Base-by-base conservation (phyloP, 2,113 vertebrate genomes). In the Equus quagga region DNA sequence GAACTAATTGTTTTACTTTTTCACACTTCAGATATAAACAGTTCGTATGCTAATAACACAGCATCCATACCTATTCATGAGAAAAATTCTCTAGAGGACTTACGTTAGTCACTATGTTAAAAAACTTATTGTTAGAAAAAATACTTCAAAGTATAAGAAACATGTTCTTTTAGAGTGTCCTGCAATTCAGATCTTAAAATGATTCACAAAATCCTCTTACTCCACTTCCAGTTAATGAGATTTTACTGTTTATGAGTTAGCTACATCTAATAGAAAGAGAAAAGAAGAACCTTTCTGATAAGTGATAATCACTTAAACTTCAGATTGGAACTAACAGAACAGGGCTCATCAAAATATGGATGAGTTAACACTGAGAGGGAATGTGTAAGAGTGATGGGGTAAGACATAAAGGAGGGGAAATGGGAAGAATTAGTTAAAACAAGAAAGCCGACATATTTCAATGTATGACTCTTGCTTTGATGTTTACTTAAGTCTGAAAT, bases 1-100 rank as follows among this genome's bases (percentile, higher is more conserved):
- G 87, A 81, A 73, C 36, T 67, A 76, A 76, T 94, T 65, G 13
- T 90, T 89, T 94, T 67, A 24, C 10, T 46, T 94, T 92, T 97
- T 82, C n/a, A 91, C 21, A 75, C n/a, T 89, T 89, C 10, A 24
- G 62, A 33, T 81, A 81, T 72, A 95, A 94, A 81, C 13, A 41
- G 6, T 54, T 54, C 13, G 51, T 70, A 67, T 89, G 70, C 56
- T 81, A 75, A 94, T 73, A 12, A 10, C n/a, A 81, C 62, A 79
- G 8, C 72, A 67, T 23, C 51, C 41, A 18, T 85, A 91, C 58
- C 54, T 67, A 91, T 88, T 96, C 70, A 78, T 67, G n/a, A 93
- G 56, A 82, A 91, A 73, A 90, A 93, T 62, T 56, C 21, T 72
- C 90, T 91, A 89, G 54, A 70, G 23, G 64, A 65, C 6, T n/a